Base-by-base conservation (phyloP, 2,888 invertebrate genomes). In the Melinaea marsaeus region DNA sequence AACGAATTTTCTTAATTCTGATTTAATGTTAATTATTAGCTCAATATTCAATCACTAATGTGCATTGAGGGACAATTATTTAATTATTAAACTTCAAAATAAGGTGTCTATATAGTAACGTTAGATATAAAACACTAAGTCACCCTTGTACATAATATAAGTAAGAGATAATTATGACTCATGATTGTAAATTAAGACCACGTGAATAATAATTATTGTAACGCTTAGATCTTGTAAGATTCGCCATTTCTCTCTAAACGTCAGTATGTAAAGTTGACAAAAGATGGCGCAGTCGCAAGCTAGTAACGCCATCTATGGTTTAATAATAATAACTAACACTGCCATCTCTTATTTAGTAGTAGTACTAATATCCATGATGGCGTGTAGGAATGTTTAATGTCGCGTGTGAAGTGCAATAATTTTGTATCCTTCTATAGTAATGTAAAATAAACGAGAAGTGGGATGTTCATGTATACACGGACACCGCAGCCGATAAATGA, bases 401-500 rank as follows among this genome's bases (percentile, higher is more conserved):
- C 55, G 65, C 65, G 71, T 72, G 65, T 74, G 73, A 70, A 73
- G 75, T 74, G 74, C 74, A 72, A 75, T 72, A 72, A 67, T 74
- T 69, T 64, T 67, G 69, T 73, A 77, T 74, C 69, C 67, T 71
- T 66, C 67, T 65, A 61, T 65, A 62, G 22, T 63, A 64, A 63
- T 66, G 63, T 64, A 67, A 62, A 62, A 71, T 72, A 69, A 65
- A 77, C 75, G 76, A 77, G 73, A 74, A 77, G 74, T 72, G 72
- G 69, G 69, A 66, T 77, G 76, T 79, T 77, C 74, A 76, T 77
- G 75, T 79, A 78, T 75, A 72, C 74, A 76, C 75, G 78, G 80
- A 79, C 80, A 80, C 81, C 79, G 83, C 84, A 78, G 80, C 82
- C 79, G 83, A 77, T 77, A 77, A 81, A 83, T 77, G 80, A 84